Evolutionary conservation across 1,140 invertebrate genomes (phyloP), one percentile per base, ranked within the genome.

Genomic region (Drosophila chauvacae): DNA sequence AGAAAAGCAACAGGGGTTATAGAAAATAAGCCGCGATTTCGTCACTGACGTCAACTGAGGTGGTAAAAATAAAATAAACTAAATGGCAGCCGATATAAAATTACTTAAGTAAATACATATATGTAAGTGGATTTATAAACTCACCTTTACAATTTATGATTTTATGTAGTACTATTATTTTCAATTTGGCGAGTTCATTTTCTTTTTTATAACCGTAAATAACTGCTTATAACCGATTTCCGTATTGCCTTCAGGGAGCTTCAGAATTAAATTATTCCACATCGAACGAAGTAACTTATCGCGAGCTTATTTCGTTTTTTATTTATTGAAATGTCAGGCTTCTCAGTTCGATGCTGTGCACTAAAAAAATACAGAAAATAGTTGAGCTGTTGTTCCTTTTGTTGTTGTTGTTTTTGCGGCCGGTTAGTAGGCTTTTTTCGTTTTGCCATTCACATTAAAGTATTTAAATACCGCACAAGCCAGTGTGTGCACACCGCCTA

Each of bases 1-100:
- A 65, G 45, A 9, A 28, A 13, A 39, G 23, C 20, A 35, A 30
- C 20, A 10, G 42, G 58, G 59, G 45, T 51, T n/a, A 56, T 51
- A 28, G 59, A 66, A 66, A 53, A 16, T 30, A 51, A 63, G 44
- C 58, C 58, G 44, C 58, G 28, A 66, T 66, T 64, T 69, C 18
- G 45, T n/a, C 45, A 69, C 65, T 68, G 65, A 68, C 65, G 60
- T 68, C 65, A 68, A 68, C 61, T 28, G 35, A 51, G 47, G 51
- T 55, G 33, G 51, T 55, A 37, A 33, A 47, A 30, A 37, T 14
- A 62, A 23, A 37, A n/a, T 50, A 37, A 62, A 63, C 61, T 62
- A 30, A 44, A 20, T 35, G 11, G 18, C 51, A 42, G 9, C n/a
- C n/a, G 6, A 18, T 14, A 16, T 16, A 23, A 20, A 35, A 37